phyloP scores from a whole-genome alignment of 53 echinoderm and acorn worm species.

The Crossaster papposus region DNA sequence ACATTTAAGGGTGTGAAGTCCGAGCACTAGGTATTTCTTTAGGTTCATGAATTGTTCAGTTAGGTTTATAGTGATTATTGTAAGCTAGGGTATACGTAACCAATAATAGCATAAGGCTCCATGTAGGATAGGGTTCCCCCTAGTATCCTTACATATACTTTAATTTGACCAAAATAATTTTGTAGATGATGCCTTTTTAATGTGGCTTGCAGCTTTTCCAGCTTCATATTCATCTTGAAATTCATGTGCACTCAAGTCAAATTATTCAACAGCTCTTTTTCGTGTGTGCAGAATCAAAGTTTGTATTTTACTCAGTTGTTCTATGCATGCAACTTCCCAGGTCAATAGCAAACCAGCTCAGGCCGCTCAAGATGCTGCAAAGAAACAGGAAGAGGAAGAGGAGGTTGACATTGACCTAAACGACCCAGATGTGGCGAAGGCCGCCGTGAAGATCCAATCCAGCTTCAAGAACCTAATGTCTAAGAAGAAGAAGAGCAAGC shows the following conservation, averaged over 20 bases:
- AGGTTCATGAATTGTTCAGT: background rate
- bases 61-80: background rate
- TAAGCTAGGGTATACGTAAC: background rate
- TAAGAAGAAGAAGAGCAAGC: conserved; percentile 61
- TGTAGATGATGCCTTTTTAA: background rate
- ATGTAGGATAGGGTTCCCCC: no score
- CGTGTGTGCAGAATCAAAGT: background rate
- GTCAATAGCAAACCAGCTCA: conserved; percentile 8
- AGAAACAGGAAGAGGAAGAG: conserved; percentile 59
- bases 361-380: background rate
- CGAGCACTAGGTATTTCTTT: background rate
- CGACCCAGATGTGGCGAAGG: conserved; percentile 69
- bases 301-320: background rate
- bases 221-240: background rate
- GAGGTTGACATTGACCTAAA: conserved; percentile 81
- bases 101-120: background rate
- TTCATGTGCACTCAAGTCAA: background rate
- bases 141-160: no score
- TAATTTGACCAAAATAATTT: background rate
- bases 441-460: conserved; percentile 79
- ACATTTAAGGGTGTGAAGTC: background rate
- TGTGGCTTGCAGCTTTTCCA: background rate
- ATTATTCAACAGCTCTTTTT: no score
- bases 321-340: background rate
- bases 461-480: conserved; percentile 76